These are phyloP conservation scores for Melanargia galathea DNA, from an alignment of 2,888 invertebrate genomes.

Conservation along the genomic window DNA sequence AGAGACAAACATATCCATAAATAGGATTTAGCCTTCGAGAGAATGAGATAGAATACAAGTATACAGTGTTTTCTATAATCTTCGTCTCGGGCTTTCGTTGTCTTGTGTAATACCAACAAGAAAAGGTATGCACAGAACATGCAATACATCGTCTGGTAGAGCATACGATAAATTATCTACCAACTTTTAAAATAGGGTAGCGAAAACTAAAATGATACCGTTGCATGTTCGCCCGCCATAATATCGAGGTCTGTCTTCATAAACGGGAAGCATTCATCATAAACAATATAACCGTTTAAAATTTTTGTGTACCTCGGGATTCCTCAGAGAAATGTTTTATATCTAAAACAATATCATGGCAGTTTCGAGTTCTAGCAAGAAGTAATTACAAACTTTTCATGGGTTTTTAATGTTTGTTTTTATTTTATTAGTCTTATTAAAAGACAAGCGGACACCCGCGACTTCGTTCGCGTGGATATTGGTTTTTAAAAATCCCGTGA, in stretches of 20 bases:
- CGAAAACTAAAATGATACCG: slow-evolving; percentile 55
- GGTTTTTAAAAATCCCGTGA: too few species aligned
- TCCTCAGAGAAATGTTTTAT: slow-evolving; percentile 5
- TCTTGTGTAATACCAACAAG: background rate
- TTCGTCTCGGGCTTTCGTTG: too few species aligned
- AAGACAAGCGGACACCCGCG: too few species aligned
- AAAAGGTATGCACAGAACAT: background rate
- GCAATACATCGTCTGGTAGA: background rate
- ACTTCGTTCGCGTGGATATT: too few species aligned
- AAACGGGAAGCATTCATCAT: slow-evolving; percentile 68
- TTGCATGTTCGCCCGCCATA: slow-evolving; percentile 66
- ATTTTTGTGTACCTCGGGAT: slow-evolving; percentile 34
- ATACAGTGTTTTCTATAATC: too few species aligned
- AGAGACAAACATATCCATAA: too few species aligned
- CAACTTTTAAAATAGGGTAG: slow-evolving; percentile 30
- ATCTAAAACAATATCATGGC: background rate
- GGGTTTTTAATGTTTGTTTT: too few species aligned
- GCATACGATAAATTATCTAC: slow-evolving; percentile 28
- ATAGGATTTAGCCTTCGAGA: too few species aligned
- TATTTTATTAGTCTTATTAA: too few species aligned
- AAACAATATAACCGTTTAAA: slow-evolving; percentile 66
- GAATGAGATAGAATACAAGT: too few species aligned
- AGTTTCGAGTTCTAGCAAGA: background rate
- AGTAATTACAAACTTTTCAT: background rate
- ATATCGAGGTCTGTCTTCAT: slow-evolving; percentile 55